Conservation (phyloP, 2,113 vertebrate species). For the Rhadina sibilatrix region DNA sequence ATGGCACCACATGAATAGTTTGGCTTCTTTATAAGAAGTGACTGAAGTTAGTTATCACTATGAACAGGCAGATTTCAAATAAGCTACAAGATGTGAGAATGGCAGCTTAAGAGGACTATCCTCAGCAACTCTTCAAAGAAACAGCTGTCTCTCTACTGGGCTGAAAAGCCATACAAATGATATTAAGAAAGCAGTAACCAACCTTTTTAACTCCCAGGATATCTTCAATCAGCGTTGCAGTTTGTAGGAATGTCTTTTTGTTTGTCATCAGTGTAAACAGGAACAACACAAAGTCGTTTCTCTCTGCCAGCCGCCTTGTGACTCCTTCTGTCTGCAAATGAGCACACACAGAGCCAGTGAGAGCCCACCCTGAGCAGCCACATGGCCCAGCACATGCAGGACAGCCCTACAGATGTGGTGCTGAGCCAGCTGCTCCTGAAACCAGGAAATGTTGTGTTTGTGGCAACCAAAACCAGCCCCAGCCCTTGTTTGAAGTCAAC, state of each 20-base stretch:
- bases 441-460: neutral
- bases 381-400: neutral
- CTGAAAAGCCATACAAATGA: neutral
- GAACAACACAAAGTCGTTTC: conserved; percentile 93
- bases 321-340: conserved; percentile 86
- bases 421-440: neutral
- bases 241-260: conserved; percentile 95
- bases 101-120: neutral
- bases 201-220: conserved; percentile 97
- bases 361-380: neutral
- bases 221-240: conserved; percentile 93
- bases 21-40: neutral
- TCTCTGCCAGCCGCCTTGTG: conserved; percentile 88
- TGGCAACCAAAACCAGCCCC: neutral
- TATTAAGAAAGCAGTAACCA: neutral
- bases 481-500: neutral
- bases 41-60: neutral
- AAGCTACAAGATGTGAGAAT: neutral
- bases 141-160: neutral
- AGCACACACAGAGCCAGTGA: neutral
- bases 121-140: neutral
- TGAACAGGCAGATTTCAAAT: neutral
- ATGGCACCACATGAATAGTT: neutral
- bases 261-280: conserved; percentile 95
- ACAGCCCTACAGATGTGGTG: neutral